These are phyloP conservation scores for Engraulis encrasicolus DNA, from an alignment of 2,113 vertebrate species.

Conservation along the genomic window DNA sequence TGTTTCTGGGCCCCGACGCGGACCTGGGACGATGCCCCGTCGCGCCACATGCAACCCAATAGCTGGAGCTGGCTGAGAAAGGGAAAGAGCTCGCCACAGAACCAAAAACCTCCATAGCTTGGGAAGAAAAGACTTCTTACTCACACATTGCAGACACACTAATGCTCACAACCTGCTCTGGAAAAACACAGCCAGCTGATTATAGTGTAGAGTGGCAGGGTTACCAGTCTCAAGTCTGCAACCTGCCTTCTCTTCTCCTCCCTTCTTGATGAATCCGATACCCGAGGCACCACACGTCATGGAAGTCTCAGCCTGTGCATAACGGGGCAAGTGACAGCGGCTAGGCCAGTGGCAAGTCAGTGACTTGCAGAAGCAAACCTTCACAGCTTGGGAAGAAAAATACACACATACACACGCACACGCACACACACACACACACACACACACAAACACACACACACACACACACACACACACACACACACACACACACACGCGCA, in stretches of 20 bases:
- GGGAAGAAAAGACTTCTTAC: neutral
- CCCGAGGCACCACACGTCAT: neutral
- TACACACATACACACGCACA: too few relatives aligned
- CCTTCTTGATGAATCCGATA: neutral
- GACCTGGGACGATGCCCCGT: neutral
- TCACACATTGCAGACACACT: neutral
- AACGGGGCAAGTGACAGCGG: too few relatives aligned
- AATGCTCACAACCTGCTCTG: too few relatives aligned
- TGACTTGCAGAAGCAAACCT: too few relatives aligned
- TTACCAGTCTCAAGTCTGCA: neutral
- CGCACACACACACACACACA: too few relatives aligned
- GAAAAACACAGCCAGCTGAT: neutral
- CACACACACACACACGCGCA: too few relatives aligned
- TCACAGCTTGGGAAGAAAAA: too few relatives aligned
- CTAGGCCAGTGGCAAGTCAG: too few relatives aligned
- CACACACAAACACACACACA: too few relatives aligned
- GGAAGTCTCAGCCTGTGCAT: too few relatives aligned
- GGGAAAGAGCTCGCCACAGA: too few relatives aligned
- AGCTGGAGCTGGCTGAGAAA: neutral
- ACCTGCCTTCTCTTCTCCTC: neutral
- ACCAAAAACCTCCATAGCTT: neutral
- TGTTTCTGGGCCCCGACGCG: slow-evolving; percentile 21
- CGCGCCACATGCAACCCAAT: slow-evolving; percentile 40
- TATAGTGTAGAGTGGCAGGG: neutral
- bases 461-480: too few relatives aligned